phyloP scores from a whole-genome alignment of 2,113 vertebrate species.

The Oreocharis arfaki region DNA sequence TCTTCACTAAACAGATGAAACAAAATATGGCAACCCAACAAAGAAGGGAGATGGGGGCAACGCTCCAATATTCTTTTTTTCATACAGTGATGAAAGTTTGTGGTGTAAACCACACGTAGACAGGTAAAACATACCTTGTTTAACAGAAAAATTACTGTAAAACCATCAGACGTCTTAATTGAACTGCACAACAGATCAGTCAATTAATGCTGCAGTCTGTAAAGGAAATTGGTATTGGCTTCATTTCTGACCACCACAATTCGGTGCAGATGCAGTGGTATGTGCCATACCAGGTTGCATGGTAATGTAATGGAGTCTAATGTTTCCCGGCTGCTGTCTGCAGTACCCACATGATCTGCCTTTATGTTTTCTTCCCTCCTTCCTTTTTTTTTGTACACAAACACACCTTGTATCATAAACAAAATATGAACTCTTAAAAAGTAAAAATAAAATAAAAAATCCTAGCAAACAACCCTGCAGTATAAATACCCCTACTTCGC shows the following conservation, averaged over 20 bases:
- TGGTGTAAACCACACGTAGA: background rate
- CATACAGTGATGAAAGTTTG: background rate
- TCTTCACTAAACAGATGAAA: background rate
- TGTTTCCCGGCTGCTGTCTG: background rate
- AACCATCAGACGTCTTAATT: background rate
- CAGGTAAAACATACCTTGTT: background rate
- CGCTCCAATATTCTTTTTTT: background rate
- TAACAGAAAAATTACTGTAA: background rate
- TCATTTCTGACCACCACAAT: background rate
- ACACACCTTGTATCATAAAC: background rate
- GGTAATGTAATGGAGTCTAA: background rate
- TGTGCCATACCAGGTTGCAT: background rate
- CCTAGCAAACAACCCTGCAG: background rate
- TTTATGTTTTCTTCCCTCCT: background rate
- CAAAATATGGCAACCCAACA: background rate
- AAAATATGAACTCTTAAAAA: background rate
- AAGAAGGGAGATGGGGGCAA: background rate
- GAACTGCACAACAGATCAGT: background rate
- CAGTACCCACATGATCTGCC: background rate
- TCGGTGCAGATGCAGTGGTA: background rate
- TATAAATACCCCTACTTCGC: background rate
- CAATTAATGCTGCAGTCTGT: background rate
- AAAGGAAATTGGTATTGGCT: background rate
- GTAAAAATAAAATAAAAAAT: background rate
- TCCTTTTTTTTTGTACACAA: background rate